Conservation (phyloP, 2,113 vertebrate genomes). For the Hippocampus zosterae region DNA sequence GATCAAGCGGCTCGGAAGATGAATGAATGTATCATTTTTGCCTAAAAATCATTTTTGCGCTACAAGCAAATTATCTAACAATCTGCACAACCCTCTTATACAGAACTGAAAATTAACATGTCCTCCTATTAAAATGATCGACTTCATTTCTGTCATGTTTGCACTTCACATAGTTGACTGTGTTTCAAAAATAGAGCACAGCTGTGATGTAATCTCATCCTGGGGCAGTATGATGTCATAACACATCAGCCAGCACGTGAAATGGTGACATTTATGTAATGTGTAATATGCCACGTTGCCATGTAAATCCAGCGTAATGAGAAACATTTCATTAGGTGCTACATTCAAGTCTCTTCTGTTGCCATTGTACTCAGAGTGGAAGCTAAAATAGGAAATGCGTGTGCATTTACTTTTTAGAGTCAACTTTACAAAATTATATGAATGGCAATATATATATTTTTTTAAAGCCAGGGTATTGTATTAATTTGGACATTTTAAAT, state of each 20-base stretch:
- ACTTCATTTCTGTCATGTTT: not conserved
- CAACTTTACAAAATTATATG: too few relatives aligned
- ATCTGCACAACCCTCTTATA: not conserved
- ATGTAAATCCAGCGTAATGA: not conserved
- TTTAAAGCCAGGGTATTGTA: too few relatives aligned
- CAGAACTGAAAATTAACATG: not conserved
- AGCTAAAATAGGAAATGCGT: too few relatives aligned
- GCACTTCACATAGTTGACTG: not conserved
- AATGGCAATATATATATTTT: too few relatives aligned
- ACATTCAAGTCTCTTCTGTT: not conserved
- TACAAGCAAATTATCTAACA: not conserved
- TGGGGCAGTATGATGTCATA: slow-evolving; percentile 18
- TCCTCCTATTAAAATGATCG: not conserved
- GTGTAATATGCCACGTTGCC: not conserved
- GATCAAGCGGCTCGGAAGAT: too few relatives aligned
- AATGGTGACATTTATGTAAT: not conserved
- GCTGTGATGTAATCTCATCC: slow-evolving; percentile 25
- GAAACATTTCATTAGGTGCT: not conserved
- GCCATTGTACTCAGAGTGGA: not conserved
- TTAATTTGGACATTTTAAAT: too few relatives aligned
- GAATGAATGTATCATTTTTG: not conserved
- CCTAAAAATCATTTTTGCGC: too few relatives aligned
- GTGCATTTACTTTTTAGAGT: too few relatives aligned
- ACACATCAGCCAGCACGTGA: slow-evolving; percentile 1
- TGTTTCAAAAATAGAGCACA: not conserved